Evolutionary conservation across 1,140 invertebrate genomes (phyloP).

Genomic region (Antheraea mylitta): DNA sequence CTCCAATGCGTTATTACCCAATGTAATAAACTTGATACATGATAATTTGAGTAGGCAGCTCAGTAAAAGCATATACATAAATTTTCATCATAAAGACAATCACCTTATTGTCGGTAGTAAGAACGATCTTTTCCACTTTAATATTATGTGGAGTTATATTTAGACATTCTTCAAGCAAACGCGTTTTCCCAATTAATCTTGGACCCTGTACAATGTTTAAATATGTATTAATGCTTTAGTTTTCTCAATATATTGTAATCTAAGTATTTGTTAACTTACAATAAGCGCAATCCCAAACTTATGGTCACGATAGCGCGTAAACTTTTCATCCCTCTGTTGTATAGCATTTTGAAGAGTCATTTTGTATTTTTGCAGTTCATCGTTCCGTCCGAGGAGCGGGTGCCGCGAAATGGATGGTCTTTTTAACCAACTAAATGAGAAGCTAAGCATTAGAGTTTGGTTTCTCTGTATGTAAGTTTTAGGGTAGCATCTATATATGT

Average conservation of each 20-base stretch:
- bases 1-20: too few species aligned
- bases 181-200: slow-evolving; percentile 79
- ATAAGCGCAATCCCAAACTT: slow-evolving; percentile 55
- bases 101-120: slow-evolving; percentile 58
- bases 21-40: too few species aligned
- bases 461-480: too few species aligned
- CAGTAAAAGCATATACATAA: too few species aligned
- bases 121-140: slow-evolving; percentile 59
- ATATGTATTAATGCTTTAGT: not conserved
- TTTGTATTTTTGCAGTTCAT: slow-evolving; percentile 39
- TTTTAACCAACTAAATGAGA: slow-evolving; percentile 28
- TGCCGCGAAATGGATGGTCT: slow-evolving; percentile 16
- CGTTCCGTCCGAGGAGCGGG: slow-evolving; percentile 40
- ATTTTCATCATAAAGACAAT: slow-evolving; percentile 21
- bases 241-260: too few species aligned
- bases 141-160: slow-evolving; percentile 62
- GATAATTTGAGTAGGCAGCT: too few species aligned
- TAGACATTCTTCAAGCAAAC: slow-evolving; percentile 80
- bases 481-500: too few species aligned
- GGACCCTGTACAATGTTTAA: slow-evolving; percentile 65
- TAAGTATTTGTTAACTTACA: slow-evolving; percentile 31
- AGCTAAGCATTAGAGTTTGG: not conserved
- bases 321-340: slow-evolving; percentile 30
- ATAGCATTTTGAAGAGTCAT: slow-evolving; percentile 31
- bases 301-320: slow-evolving; percentile 46